These are phyloP conservation scores for Dromococcyx pavoninus DNA, from an alignment of 2,797 vertebrate species.

Conservation along the genomic window DNA sequence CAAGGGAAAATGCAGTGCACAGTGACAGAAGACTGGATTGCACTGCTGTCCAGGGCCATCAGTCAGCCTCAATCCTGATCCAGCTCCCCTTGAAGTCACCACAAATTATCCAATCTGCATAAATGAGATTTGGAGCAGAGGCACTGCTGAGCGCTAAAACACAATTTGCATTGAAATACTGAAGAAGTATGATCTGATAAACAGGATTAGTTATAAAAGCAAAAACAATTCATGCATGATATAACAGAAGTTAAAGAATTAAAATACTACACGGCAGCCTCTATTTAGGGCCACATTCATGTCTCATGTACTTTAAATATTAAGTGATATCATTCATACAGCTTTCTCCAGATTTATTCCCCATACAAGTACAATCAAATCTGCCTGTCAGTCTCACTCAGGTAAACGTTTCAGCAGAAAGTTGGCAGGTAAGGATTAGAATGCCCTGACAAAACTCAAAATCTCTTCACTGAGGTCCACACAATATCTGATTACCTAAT, in stretches of 20 bases:
- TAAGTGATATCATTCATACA: background rate
- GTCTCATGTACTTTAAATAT: background rate
- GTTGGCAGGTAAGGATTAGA: background rate
- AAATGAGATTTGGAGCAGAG: conserved; percentile 30
- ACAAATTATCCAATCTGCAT: conserved; percentile 12
- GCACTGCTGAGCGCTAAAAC: background rate
- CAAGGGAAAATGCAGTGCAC: background rate
- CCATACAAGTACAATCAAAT: background rate
- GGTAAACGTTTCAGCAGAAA: conserved; percentile 4
- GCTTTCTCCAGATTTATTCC: conserved; percentile 9
- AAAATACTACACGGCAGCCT: background rate
- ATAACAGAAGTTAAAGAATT: background rate
- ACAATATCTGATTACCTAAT: background rate
- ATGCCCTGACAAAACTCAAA: background rate
- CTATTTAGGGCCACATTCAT: background rate
- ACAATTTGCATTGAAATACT: background rate
- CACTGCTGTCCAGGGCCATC: conserved; percentile 24
- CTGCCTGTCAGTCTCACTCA: background rate
- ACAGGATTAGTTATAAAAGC: conserved; percentile 7
- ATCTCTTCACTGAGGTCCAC: background rate
- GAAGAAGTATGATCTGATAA: background rate
- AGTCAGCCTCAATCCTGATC: background rate
- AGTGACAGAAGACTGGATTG: background rate
- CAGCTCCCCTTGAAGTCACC: background rate
- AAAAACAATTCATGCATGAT: background rate